Evolutionary conservation across 2,113 vertebrate species (phyloP).

Genomic region (Aptenodytes forsteri): DNA sequence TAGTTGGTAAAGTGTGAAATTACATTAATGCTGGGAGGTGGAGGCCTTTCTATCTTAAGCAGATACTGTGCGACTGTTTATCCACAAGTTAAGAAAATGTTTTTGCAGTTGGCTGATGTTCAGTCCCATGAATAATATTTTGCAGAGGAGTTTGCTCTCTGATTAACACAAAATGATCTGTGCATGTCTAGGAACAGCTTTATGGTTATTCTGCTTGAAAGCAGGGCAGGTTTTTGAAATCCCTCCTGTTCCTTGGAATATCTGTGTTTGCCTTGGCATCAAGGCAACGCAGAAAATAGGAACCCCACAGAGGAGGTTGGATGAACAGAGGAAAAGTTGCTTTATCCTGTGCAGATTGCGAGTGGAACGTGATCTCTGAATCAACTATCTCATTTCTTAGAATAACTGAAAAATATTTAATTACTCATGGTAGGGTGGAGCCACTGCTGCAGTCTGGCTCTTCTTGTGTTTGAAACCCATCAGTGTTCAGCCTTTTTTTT

Average conservation of each 20-base stretch:
- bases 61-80: constrained; percentile 51
- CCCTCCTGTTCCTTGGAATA: background rate
- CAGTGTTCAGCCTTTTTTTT: background rate
- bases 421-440: constrained; percentile 20
- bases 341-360: background rate
- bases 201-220: background rate
- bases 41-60: constrained; percentile 20
- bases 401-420: background rate
- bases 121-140: constrained; percentile 41
- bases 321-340: background rate
- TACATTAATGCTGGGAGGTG: constrained; percentile 12
- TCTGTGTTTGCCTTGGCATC: constrained; percentile 64
- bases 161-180: background rate
- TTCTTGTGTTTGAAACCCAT: background rate
- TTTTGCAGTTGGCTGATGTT: constrained; percentile 1
- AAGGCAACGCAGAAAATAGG: background rate
- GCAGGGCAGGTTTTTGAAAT: background rate
- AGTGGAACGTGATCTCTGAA: background rate
- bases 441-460: background rate
- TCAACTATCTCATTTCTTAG: background rate
- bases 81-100: constrained; percentile 47
- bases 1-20: constrained; percentile 71
- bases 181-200: background rate
- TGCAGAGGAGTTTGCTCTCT: constrained; percentile 6
- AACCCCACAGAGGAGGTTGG: background rate